Evolutionary conservation across 2,888 invertebrate genomes (phyloP), one percentile per base, ranked within the genome.

Genomic region (Laothoe populi): DNA sequence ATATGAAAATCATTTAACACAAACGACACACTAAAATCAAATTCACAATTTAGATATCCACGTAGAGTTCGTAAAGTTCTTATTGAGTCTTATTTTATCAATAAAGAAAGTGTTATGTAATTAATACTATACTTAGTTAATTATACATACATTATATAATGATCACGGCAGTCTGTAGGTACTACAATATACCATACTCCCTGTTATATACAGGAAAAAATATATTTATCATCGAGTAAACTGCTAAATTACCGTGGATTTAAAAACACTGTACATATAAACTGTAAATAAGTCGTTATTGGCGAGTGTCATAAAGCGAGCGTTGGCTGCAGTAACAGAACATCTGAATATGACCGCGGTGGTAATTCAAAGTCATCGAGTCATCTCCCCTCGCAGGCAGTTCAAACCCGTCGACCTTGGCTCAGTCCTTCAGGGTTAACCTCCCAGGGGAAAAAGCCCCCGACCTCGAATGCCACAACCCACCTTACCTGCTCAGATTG

Each of bases 291-390:
- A 53, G 53, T 53, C 31, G 53, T 53, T 35, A 35, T 35, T 53
- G 19, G 35, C 60, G 65, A 64, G 59, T 73, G 76, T 75, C 75
- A 79, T 83, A 84, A 83, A 71, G 79, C 83, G 86, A 82, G 81
- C 86, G 81, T 82, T 83, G 84, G 79, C 83, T 82, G 80, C 77
- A 66, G 72, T 73, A 71, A 65, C 72, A 70, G 76, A 80, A 80
- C 78, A 78, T 74, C 31, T 35, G 53, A 53, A 70, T 78, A 75
- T 74, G 78, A 77, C 77, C 75, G 78, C 70, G 80, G 84, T 85
- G 86, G 82, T 87, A 83, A 80, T 78, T 79, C 84, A 87, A 87
- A 86, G 87, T 87, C 87, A 86, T 77, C 80, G 82, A 84, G 85
- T 83, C 84, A 81, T 83, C 82, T 83, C 78, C 81, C 82, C 77